A percentile compares a stretch with the other conserved stretches of the same genome.
Evolutionary conservation across 2,888 invertebrate species (phyloP).

Genomic region (Boloria selene): DNA sequence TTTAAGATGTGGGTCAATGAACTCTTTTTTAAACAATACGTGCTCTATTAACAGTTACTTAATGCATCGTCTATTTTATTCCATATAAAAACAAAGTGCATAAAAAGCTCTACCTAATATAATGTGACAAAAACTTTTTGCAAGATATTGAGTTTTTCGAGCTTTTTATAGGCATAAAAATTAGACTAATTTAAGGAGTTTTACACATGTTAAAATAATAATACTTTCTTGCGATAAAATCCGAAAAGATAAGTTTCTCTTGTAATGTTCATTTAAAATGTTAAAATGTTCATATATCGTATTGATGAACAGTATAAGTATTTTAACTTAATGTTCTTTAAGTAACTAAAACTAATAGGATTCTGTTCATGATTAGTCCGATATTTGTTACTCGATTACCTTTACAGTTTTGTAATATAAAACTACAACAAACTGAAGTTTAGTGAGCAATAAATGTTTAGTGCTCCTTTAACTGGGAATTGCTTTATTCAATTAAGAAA

Average conservation of each 20-base stretch:
- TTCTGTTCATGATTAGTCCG: not conserved
- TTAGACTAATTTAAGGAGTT: too few species aligned
- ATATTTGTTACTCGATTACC: not conserved
- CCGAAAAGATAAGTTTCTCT: too few species aligned
- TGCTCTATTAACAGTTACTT: conserved; percentile 26
- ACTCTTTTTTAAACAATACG: conserved; percentile 39
- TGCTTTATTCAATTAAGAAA: conserved; percentile 53
- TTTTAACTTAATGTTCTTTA: too few species aligned
- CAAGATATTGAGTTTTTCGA: not conserved
- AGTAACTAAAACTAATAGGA: not conserved
- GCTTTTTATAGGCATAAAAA: not conserved
- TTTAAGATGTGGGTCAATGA: conserved; percentile 36
- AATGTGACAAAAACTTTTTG: conserved; percentile 7
- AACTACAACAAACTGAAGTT: conserved; percentile 55
- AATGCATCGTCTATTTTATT: not conserved
- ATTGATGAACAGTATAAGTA: too few species aligned
- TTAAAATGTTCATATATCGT: too few species aligned
- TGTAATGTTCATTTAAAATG: too few species aligned
- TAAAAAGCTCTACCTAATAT: not conserved
- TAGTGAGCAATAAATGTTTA: conserved; percentile 60
- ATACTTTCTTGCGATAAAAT: too few species aligned
- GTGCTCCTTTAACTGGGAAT: conserved; percentile 42
- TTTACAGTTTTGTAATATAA: conserved; percentile 43
- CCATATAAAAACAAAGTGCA: conserved; percentile 4
- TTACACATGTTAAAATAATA: too few species aligned